These are phyloP conservation scores for Epistrophe eligans DNA, from an alignment of 2,888 invertebrate genomes.

Conservation along the genomic window DNA sequence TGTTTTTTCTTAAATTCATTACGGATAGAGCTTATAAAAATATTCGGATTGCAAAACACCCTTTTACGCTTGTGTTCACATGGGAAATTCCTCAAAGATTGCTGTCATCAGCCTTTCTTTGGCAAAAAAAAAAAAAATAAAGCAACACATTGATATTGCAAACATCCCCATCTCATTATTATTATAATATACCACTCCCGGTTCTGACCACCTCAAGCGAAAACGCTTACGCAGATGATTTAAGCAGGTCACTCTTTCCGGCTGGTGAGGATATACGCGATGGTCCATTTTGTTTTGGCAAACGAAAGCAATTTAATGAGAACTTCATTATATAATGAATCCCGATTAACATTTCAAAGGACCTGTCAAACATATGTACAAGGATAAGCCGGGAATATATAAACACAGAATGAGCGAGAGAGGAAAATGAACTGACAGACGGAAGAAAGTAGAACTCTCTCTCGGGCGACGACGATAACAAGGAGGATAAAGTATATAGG, in stretches of 20 bases:
- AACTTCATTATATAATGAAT: slow-evolving; percentile 70
- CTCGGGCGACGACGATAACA: slow-evolving; percentile 17
- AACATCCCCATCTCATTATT: background rate
- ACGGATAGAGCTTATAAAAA: slow-evolving; percentile 48
- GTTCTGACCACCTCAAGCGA: background rate
- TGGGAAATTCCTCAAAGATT: slow-evolving; percentile 35
- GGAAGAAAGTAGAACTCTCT: slow-evolving; percentile 26
- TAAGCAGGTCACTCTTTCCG: slow-evolving; percentile 66
- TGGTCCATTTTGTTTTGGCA: slow-evolving; percentile 63
- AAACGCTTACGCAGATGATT: slow-evolving; percentile 63
- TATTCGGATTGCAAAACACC: slow-evolving; percentile 46
- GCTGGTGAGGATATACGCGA: slow-evolving; percentile 8
- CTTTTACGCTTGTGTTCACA: slow-evolving; percentile 63
- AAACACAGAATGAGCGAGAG: slow-evolving; percentile 1
- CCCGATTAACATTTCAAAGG: slow-evolving; percentile 70
- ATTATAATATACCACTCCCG: background rate
- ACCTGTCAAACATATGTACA: slow-evolving; percentile 56
- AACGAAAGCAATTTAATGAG: slow-evolving; percentile 69
- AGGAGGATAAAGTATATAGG: background rate
- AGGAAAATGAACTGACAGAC: slow-evolving; percentile 11
- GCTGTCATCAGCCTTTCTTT: slow-evolving; percentile 23
- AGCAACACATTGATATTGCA: slow-evolving; percentile 54
- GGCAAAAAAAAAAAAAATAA: slow-evolving; percentile 28
- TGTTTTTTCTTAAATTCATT: slow-evolving; percentile 50
- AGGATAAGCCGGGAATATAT: background rate